phyloP scores from a whole-genome alignment of 2,113 vertebrate genomes.

The Bombycilla garrulus region DNA sequence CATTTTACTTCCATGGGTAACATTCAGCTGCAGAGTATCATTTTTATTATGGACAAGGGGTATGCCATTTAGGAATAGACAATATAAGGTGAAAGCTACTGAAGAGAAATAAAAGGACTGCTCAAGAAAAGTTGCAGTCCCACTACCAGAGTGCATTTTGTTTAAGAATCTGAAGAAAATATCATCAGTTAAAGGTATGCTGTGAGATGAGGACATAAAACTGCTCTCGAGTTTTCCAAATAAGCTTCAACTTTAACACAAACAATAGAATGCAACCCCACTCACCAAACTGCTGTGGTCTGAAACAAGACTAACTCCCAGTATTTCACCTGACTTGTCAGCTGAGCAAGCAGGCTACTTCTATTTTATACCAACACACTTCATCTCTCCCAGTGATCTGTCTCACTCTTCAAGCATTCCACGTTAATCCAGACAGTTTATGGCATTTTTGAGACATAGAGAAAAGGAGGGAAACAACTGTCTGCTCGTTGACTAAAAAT shows the following conservation, averaged over 20 bases:
- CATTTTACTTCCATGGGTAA: neutral
- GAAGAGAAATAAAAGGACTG: neutral
- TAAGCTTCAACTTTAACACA: neutral
- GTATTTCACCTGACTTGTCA: neutral
- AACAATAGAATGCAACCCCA: neutral
- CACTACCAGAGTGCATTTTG: neutral
- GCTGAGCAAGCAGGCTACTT: neutral
- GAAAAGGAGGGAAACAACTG: neutral
- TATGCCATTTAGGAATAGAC: neutral
- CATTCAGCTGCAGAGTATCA: neutral
- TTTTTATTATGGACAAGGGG: neutral
- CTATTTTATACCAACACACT: neutral
- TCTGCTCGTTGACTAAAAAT: neutral
- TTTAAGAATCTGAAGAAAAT: neutral
- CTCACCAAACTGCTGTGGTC: neutral
- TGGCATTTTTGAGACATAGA: neutral
- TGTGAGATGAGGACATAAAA: neutral
- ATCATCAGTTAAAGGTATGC: neutral
- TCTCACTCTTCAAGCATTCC: neutral
- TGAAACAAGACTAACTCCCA: neutral
- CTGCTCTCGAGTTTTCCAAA: neutral
- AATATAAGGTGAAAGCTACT: neutral
- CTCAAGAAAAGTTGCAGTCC: neutral
- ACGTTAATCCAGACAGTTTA: neutral
- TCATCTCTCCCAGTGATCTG: neutral